A percentile compares a stretch with the other conserved stretches of the same genome.
Conservation (phyloP, 2,797 vertebrate genomes). For the Rhynchotus rufescens region DNA sequence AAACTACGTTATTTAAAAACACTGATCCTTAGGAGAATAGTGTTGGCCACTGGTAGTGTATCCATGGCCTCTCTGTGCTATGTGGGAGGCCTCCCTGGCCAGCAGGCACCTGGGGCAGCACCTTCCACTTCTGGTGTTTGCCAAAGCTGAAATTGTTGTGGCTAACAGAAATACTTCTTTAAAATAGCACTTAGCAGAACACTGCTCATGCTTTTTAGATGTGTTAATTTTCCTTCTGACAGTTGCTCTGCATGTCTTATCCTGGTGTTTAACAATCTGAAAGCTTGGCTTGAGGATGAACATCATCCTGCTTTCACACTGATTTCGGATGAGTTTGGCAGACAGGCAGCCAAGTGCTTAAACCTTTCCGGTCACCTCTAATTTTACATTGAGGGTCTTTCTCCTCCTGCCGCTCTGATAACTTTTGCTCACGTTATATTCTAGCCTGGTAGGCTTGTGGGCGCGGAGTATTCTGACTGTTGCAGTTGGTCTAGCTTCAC, state of each 20-base stretch:
- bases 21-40: neutral
- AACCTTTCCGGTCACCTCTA: neutral
- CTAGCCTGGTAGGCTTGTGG: neutral
- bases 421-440: fast-evolving
- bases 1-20: neutral
- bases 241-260: neutral
- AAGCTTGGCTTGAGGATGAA: neutral
- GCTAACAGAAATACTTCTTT: neutral
- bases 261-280: neutral
- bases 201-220: fast-evolving
- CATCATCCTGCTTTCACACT: neutral
- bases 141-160: neutral
- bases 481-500: fast-evolving
- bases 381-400: neutral
- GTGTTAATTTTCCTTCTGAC: fast-evolving
- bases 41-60: neutral
- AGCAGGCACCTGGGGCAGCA: fast-evolving
- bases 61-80: neutral
- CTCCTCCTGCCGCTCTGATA: neutral
- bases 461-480: neutral
- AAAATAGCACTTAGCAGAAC: neutral
- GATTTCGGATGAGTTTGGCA: neutral
- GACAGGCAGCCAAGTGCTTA: neutral
- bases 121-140: neutral
- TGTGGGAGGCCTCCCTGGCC: neutral